Evolutionary conservation across 2,113 vertebrate genomes (phyloP).

Genomic region (Oenanthe oenanthe): DNA sequence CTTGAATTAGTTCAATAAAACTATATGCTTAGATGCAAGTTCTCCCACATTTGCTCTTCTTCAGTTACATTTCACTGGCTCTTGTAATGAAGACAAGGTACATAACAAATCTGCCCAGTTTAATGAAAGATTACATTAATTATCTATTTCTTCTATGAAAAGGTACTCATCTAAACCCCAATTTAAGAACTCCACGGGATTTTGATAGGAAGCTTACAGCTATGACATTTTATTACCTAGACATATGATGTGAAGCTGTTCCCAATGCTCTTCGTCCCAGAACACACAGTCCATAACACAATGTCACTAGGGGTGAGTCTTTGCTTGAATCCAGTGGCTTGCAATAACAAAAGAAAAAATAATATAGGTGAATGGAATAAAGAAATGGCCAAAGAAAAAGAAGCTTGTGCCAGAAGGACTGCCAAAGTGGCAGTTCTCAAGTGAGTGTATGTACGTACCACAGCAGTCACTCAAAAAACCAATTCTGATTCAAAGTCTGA

Average conservation of each 20-base stretch:
- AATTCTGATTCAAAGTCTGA: background rate
- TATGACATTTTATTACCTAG: constrained; percentile 81
- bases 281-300: constrained; percentile 96
- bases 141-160: background rate
- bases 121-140: background rate
- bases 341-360: background rate
- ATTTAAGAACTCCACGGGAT: background rate
- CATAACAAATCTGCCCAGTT: background rate
- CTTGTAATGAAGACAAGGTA: background rate
- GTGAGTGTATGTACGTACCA: background rate
- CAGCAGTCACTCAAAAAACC: background rate
- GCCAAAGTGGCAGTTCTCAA: background rate
- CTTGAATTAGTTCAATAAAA: background rate
- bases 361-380: background rate
- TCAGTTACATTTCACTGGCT: background rate
- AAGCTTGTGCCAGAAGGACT: background rate
- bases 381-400: background rate
- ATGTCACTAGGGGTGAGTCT: constrained; percentile 89
- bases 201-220: background rate
- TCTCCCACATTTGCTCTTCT: background rate
- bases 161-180: background rate
- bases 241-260: constrained; percentile 98
- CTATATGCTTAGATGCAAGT: background rate
- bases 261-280: constrained; percentile 94
- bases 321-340: constrained; percentile 93